Evolutionary conservation across 1,140 invertebrate genomes (phyloP), one percentile per base, ranked within the genome.

Genomic region (Charaxes varanes): DNA sequence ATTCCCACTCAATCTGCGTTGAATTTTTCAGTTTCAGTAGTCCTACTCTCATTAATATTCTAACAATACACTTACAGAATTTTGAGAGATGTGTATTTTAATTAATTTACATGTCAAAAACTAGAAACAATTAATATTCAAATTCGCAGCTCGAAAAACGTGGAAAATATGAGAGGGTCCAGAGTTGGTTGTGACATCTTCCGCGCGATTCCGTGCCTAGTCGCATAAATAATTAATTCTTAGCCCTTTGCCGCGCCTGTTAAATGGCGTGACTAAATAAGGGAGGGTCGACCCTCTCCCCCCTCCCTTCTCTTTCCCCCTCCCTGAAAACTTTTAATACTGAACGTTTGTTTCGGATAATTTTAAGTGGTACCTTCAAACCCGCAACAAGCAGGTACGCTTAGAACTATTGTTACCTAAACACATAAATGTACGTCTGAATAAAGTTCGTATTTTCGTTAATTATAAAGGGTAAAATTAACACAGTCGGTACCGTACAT

Each of bases 261-360:
- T 68, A 70, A 78, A 78, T 71, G 66, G 62, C 58, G 56, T 72
- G 68, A 69, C 70, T 74, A 78, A 78, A 78, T 72, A 74, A 71
- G 69, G 73, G 65, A 51, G 63, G 64, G 62, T 42, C 53, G 56
- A 48, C 46, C 50, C 48, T 42, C 24, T 50, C 55, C 24, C 47
- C 50, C 57, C 31, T 42, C 42, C 30, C 55, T 27, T 47, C 50
- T 55, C 31, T 42, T 41, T 30, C 51, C 49, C 41, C 53, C 53
- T 45, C 38, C 47, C 57, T 62, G 56, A 53, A 70, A 70, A 72
- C 53, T 71, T 73, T 73, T 64, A 70, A 70, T 68, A 64, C 59
- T 51, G 54, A 60, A 61, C 54, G 60, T 73, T 73, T 67, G 63
- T 70, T 70, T 56, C 48, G 46, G 33, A 62, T 65, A 58, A 61